Percentiles rank a stretch among this genome's conserved stretches.
phyloP scores from a whole-genome alignment of 2,888 invertebrate species.

The Drosophila algonquin region DNA sequence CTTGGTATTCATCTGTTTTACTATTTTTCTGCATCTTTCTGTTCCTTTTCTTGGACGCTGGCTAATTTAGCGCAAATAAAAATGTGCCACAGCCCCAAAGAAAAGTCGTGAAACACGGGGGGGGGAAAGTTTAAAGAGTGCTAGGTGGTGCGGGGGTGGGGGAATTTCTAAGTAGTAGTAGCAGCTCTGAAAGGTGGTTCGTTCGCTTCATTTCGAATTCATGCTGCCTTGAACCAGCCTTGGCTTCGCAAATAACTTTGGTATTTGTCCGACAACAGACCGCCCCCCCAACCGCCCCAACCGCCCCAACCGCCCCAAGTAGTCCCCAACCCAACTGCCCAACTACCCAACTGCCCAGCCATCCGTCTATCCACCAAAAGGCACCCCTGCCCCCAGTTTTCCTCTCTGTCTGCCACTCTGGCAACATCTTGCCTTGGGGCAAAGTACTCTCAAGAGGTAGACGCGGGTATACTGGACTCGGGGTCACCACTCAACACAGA shows the following conservation, averaged over 20 bases:
- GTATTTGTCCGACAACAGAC: conserved; percentile 21
- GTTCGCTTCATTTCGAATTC: conserved; percentile 74
- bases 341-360: conserved; percentile 11
- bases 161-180: not conserved
- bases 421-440: not conserved
- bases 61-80: conserved; percentile 77
- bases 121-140: not conserved
- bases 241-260: conserved; percentile 68
- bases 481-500: not conserved
- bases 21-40: not conserved
- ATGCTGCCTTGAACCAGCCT: conserved; percentile 59
- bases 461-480: not conserved
- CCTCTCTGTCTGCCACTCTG: not conserved
- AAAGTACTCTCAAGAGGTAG: not conserved
- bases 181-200: conserved; percentile 23
- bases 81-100: conserved; percentile 62
- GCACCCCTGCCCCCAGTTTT: conserved; percentile 5
- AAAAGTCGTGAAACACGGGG: conserved; percentile 31
- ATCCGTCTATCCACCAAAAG: conserved; percentile 1
- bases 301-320: conserved; percentile 29
- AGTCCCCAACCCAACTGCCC: conserved; percentile 19
- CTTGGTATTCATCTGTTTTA: not conserved
- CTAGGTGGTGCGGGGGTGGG: not conserved
- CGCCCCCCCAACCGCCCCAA: not conserved
- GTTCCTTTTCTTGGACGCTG: conserved; percentile 25